Base-by-base conservation (phyloP, 2,888 invertebrate species). In the Lepidochrysops patricia region DNA sequence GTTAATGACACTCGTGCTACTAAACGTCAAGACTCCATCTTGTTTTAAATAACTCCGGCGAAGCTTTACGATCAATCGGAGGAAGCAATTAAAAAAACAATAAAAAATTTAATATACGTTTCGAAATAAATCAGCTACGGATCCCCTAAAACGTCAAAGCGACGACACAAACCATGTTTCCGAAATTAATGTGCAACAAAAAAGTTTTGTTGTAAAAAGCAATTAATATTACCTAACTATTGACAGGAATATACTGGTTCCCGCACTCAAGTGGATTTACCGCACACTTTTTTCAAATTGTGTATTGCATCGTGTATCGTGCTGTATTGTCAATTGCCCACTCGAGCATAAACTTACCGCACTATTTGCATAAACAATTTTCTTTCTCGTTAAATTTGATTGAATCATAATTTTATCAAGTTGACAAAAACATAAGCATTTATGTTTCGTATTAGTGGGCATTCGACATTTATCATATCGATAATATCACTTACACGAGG, bases 41-140 rank as follows among this genome's bases (percentile, higher is more conserved):
- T 63, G 64, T 64, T 64, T 63, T 61, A 65, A 69, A 68, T 67
- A 64, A 64, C 68, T 66, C 62, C 63, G 59, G 62, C 62, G 67
- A 59, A 57, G 58, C 58, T 71, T 72, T 67, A 72, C 70, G 71
- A 70, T 63, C 69, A 58, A 75, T 74, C 73, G 70, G 72, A 78
- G 82, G 82, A 83, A 82, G 82, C 75, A 77, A 76, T 83, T 80
- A 83, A 83, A 73, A 70, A 68, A 63, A 69, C 71, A 73, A 75
- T 81, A 76, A 82, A 81, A 54, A 74, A 66, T 80, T 81, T 80
- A 71, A 70, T 69, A 66, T 64, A n/a, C n/a, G 62, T 67, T 68
- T 65, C 58, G 61, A 62, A 66, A 68, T 71, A 71, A 70, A 72
- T 72, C 70, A 71, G 63, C 54, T 62, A 62, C 43, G 29, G 59